A percentile compares a stretch with the other conserved stretches of the same genome.
phyloP scores from a whole-genome alignment of 2,797 vertebrate genomes.

The Psittacula echo region DNA sequence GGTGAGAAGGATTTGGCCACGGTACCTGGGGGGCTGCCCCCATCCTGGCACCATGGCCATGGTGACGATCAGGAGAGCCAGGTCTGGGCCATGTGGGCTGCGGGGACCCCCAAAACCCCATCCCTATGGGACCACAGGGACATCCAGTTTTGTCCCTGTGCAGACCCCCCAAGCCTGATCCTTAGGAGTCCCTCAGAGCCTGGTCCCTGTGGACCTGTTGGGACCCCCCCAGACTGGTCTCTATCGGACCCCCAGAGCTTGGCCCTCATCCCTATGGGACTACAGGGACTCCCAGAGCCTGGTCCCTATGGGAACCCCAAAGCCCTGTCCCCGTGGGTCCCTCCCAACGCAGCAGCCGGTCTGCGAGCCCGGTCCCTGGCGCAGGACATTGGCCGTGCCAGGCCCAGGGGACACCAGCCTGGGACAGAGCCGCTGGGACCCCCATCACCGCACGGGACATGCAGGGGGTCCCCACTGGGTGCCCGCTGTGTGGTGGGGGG shows the following conservation, averaged over 20 bases:
- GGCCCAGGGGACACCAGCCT: not conserved
- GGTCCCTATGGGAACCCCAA: too few relatives aligned
- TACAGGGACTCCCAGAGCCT: not conserved
- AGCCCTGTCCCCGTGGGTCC: too few relatives aligned
- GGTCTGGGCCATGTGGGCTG: not conserved
- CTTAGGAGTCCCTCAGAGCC: not conserved
- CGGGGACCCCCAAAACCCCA: too few relatives aligned
- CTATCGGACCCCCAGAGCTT: not conserved
- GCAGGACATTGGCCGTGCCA: not conserved
- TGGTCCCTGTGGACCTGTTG: too few relatives aligned
- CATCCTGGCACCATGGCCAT: fast-evolving
- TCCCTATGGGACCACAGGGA: not conserved
- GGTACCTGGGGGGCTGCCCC: not conserved
- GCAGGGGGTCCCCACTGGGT: fast-evolving
- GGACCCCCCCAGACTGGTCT: not conserved
- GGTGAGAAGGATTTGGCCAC: not conserved
- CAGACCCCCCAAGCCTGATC: not conserved
- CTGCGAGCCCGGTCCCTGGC: fast-evolving
- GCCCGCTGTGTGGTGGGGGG: not conserved
- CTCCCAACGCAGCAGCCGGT: not conserved
- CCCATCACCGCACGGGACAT: fast-evolving
- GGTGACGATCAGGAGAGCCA: not conserved
- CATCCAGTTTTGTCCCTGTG: not conserved
- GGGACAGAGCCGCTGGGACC: not conserved
- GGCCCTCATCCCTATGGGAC: not conserved